Evolutionary conservation across 2,888 invertebrate genomes (phyloP), one percentile per base, ranked within the genome.

Genomic region (Caenorhabditis imperialis): DNA sequence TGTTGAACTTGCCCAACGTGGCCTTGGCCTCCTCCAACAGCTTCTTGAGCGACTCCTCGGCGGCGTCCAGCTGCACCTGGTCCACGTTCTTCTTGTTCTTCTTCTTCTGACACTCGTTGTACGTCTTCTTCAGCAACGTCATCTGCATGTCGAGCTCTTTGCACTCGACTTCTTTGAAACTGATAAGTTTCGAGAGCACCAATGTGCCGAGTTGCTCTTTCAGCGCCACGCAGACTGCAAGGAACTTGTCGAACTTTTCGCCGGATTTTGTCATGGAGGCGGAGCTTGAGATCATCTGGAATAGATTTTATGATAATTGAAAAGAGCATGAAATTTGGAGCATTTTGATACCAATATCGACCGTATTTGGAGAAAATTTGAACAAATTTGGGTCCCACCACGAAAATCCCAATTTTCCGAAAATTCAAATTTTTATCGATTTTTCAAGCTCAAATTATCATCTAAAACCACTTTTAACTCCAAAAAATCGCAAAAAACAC

Each of bases 201-300:
- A n/a, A n/a, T 1, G 25, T 14, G 1, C 45, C 27, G 45, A 45
- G 14, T 25, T 25, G 16, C 25, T 45, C 45, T 25, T 45, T 45
- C 25, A 45, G 45, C n/a, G 23, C 45, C 25, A 27, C 25, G 23
- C 45, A 45, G 3, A 55, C 55, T 8, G 18, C 65, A n/a, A 18
- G 25, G 3, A 57, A n/a, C 18, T 55, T 55, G 30, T 48, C 55
- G 35, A 65, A 50, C 27, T 48, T 40, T 12, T 55, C 55, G n/a
- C 47, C 37, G 20, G 55, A 45, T 1, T 25, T 30, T 12, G 48
- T 48, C 55, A 65, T 55, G 2, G 55, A 8, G 20, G 25, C 25
- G 1, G 40, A 23, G 8, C 55, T 42, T 16, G 30, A 40, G 33
- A 42, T 61, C 44, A 61, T 51, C 61, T 61, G 42, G n/a, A n/a